A percentile compares a stretch with the other conserved stretches of the same genome.
These are phyloP conservation scores for Aspidiotus destructor DNA, from an alignment of 2,888 invertebrate genomes.

Conservation along the genomic window DNA sequence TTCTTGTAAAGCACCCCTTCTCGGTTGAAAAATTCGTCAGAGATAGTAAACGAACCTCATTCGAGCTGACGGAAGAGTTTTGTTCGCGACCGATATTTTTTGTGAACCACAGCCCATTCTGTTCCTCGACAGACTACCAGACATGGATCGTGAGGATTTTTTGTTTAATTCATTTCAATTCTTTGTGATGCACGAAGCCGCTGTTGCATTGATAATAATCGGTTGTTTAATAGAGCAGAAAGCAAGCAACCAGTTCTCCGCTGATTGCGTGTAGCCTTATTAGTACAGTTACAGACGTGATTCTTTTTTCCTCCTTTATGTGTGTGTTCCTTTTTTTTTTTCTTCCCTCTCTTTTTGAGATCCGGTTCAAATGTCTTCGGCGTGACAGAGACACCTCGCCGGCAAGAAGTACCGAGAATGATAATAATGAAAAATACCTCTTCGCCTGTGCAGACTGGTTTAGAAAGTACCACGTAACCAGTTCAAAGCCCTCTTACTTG, in stretches of 20 bases:
- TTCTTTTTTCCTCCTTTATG: background rate
- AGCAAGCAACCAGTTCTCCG: constrained; percentile 1
- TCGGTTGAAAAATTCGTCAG: too few species aligned
- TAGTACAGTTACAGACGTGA: constrained; percentile 4
- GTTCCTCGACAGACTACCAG: too few species aligned
- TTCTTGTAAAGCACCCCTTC: too few species aligned
- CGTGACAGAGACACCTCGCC: constrained; percentile 11
- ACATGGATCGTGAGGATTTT: too few species aligned
- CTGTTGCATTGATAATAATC: too few species aligned
- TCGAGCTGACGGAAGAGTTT: too few species aligned
- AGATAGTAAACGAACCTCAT: too few species aligned
- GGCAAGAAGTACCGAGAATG: constrained; percentile 4
- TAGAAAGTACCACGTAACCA: constrained; percentile 26
- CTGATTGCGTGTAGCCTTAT: background rate
- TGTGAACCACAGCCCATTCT: too few species aligned
- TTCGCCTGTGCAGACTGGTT: constrained; percentile 16
- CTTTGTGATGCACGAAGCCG: too few species aligned
- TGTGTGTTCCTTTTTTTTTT: constrained; percentile 3
- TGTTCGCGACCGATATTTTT: too few species aligned
- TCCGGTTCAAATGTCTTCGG: constrained; percentile 27
- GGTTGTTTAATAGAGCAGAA: constrained; percentile 7
- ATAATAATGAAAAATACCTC: background rate
- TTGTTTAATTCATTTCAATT: too few species aligned
- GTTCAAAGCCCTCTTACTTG: background rate
- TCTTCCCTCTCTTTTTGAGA: constrained; percentile 8